Evolutionary conservation across 1,140 invertebrate genomes (phyloP).

Genomic region (Trichonephila clavata): DNA sequence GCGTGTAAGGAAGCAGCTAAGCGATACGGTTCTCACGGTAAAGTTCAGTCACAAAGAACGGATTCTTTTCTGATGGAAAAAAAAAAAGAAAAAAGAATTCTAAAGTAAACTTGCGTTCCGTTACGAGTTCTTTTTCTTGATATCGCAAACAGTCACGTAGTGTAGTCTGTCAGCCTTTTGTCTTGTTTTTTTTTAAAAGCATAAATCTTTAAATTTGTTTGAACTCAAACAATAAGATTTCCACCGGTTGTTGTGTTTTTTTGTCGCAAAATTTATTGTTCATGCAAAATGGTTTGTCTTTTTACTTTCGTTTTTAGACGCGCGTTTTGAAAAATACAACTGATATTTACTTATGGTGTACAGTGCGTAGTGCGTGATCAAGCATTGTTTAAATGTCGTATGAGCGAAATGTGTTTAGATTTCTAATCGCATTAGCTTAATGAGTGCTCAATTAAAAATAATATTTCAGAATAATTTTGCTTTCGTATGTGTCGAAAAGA

Average conservation of each 20-base stretch:
- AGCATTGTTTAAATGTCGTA: not conserved
- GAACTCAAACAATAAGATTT: constrained; percentile 31
- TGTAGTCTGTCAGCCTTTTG: not conserved
- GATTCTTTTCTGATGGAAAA: not conserved
- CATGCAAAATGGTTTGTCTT: not conserved
- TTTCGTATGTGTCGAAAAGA: too few relatives aligned
- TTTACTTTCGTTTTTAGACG: not conserved
- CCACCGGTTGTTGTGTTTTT: not conserved
- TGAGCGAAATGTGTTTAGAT: not conserved
- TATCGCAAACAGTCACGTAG: not conserved
- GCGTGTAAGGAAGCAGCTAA: constrained; percentile 4
- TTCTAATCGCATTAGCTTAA: too few relatives aligned
- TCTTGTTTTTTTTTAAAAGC: not conserved
- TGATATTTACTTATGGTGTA: not conserved
- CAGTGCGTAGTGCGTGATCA: not conserved
- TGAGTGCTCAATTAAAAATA: too few relatives aligned
- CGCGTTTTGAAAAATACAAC: not conserved
- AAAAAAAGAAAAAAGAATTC: not conserved
- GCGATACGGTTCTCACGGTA: constrained; percentile 33
- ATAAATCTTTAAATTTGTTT: constrained; percentile 36
- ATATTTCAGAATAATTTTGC: too few relatives aligned
- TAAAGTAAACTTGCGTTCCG: not conserved
- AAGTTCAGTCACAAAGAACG: constrained; percentile 33
- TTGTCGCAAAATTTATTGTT: not conserved
- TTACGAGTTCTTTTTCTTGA: not conserved